Percentiles rank a stretch among this genome's conserved stretches.
Evolutionary conservation across 2,888 invertebrate genomes (phyloP).

Genomic region (Melitaea athalia): DNA sequence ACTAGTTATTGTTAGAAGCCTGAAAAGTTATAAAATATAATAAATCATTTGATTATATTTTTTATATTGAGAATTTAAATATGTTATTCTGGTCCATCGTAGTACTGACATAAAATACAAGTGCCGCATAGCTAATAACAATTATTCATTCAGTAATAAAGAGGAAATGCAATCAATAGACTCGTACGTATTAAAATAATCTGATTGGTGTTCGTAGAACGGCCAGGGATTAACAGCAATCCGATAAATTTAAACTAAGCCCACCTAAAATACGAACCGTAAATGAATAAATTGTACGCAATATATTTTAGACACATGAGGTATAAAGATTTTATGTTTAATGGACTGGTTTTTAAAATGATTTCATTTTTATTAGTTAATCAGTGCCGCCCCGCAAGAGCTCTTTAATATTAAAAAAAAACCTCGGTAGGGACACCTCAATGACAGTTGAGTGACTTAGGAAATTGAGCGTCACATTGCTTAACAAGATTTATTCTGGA

Average conservation of each 20-base stretch:
- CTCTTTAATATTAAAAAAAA: neutral
- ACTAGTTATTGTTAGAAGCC: neutral
- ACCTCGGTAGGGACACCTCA: neutral
- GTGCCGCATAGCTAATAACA: neutral
- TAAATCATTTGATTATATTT: neutral
- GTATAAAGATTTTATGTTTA: neutral
- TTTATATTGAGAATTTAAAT: neutral
- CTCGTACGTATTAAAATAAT: slow-evolving; percentile 20
- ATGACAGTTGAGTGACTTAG: neutral
- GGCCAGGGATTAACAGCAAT: slow-evolving; percentile 36
- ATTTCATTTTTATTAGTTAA: neutral
- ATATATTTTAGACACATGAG: neutral
- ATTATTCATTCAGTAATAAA: slow-evolving; percentile 7
- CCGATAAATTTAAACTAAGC: slow-evolving; percentile 41
- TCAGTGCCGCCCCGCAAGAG: neutral
- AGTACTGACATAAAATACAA: neutral
- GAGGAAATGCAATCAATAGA: slow-evolving; percentile 7
- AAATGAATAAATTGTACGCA: slow-evolving; percentile 19
- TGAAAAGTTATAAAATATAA: neutral
- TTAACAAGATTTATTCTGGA: neutral
- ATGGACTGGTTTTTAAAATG: neutral
- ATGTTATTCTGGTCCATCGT: neutral
- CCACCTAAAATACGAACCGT: slow-evolving; percentile 38
- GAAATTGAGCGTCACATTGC: neutral
- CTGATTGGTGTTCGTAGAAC: slow-evolving; percentile 34